Conservation (phyloP, 2,888 invertebrate species). For the Coleophora flavipennella region DNA sequence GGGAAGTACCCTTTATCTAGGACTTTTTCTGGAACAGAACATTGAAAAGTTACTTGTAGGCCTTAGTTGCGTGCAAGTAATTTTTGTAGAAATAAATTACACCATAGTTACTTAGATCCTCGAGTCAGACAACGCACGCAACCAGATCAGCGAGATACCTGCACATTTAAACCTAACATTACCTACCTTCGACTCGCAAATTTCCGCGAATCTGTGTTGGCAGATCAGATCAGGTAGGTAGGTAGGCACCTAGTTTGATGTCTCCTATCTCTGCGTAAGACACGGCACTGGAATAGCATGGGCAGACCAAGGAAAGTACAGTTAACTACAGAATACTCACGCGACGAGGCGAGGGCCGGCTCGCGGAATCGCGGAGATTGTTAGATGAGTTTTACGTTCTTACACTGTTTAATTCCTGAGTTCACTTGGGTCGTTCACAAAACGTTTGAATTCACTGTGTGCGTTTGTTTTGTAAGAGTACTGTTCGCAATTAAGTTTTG, state of each 20-base stretch:
- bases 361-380: slow-evolving; percentile 31
- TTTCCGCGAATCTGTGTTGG: slow-evolving; percentile 42
- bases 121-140: slow-evolving; percentile 9
- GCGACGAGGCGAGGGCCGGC: slow-evolving; percentile 31
- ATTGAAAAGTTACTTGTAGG: too few relatives aligned
- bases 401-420: slow-evolving; percentile 30
- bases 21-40: too few relatives aligned
- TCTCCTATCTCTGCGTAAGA: slow-evolving; percentile 13
- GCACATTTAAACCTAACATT: too few relatives aligned
- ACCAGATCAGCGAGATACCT: slow-evolving; percentile 18
- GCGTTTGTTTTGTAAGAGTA: slow-evolving; percentile 14
- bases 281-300: slow-evolving; percentile 28
- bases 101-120: too few relatives aligned
- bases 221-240: slow-evolving; percentile 16
- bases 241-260: slow-evolving; percentile 29
- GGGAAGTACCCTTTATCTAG: too few relatives aligned
- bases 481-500: slow-evolving; percentile 16
- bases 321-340: slow-evolving; percentile 59
- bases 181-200: slow-evolving; percentile 13
- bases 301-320: slow-evolving; percentile 53
- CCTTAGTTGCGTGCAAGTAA: too few relatives aligned
- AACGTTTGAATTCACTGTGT: slow-evolving; percentile 33
- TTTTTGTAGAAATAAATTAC: too few relatives aligned
- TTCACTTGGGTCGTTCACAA: slow-evolving; percentile 39
- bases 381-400: slow-evolving; percentile 36